Evolutionary conservation across 2,113 vertebrate species (phyloP).

Genomic region (Atherinomorus stipes): DNA sequence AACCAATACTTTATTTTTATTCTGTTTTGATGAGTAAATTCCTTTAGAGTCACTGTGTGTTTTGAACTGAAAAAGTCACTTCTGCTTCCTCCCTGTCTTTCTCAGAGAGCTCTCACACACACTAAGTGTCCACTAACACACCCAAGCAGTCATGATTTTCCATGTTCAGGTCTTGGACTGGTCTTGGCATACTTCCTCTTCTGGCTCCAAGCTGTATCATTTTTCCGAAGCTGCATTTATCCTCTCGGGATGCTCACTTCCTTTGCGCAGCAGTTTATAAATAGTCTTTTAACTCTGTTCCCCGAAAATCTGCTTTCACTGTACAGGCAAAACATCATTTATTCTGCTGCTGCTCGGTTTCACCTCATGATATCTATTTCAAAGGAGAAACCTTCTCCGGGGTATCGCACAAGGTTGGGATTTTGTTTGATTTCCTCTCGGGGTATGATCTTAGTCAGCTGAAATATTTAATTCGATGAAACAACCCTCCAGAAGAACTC

Average conservation of each 20-base stretch:
- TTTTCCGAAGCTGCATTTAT: slow-evolving; percentile 83
- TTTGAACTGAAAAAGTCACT: slow-evolving; percentile 14
- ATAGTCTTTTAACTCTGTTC: slow-evolving; percentile 80
- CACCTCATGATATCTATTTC: slow-evolving; percentile 65
- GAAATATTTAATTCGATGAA: slow-evolving; percentile 59
- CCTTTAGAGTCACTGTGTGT: slow-evolving; percentile 6
- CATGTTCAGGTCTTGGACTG: slow-evolving; percentile 77
- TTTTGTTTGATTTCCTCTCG: slow-evolving; percentile 68
- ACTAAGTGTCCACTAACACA: slow-evolving; percentile 31
- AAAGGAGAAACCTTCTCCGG: slow-evolving; percentile 57
- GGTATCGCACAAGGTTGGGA: slow-evolving; percentile 41
- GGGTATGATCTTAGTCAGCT: slow-evolving; percentile 55
- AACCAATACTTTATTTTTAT: not conserved
- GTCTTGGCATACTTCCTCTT: slow-evolving; percentile 76
- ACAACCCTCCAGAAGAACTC: slow-evolving; percentile 15
- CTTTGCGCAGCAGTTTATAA: slow-evolving; percentile 83
- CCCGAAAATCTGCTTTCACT: slow-evolving; percentile 79
- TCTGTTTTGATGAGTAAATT: not conserved
- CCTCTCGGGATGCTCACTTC: slow-evolving; percentile 81
- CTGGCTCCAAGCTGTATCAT: slow-evolving; percentile 83
- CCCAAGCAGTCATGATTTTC: slow-evolving; percentile 69
- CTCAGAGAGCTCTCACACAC: slow-evolving; percentile 28
- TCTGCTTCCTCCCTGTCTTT: slow-evolving; percentile 7
- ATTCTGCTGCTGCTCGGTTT: slow-evolving; percentile 63
- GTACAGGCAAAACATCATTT: slow-evolving; percentile 74